phyloP scores from a whole-genome alignment of 2,797 vertebrate species.

The Dermochelys coriacea region DNA sequence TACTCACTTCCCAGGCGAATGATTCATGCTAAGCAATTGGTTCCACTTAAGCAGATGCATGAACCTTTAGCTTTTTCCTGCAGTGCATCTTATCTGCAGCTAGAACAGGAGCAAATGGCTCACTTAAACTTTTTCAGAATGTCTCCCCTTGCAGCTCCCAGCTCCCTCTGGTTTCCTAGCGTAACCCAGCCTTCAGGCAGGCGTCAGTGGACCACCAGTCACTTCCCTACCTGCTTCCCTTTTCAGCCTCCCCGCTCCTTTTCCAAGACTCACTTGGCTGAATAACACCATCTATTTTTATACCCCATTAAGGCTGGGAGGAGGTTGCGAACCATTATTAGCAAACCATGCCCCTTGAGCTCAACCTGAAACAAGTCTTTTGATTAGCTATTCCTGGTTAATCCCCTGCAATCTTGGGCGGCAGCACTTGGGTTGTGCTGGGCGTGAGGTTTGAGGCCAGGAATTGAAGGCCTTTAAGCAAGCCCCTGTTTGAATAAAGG shows the following conservation, averaged over 20 bases:
- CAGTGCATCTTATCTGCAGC: not conserved
- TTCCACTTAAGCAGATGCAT: fast-evolving
- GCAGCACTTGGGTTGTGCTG: slow-evolving; percentile 40
- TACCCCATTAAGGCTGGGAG: not conserved
- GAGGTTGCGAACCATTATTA: not conserved
- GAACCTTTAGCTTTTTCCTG: not conserved
- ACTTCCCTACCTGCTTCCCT: slow-evolving; percentile 4
- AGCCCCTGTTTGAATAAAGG: not conserved
- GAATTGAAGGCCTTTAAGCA: not conserved
- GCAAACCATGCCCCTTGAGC: not conserved
- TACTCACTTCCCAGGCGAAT: not conserved
- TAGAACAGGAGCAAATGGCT: not conserved
- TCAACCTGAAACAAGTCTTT: not conserved
- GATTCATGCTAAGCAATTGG: not conserved
- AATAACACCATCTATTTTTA: slow-evolving; percentile 60
- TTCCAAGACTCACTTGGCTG: slow-evolving; percentile 42
- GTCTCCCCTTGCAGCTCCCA: fast-evolving
- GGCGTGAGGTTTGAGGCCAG: slow-evolving; percentile 32
- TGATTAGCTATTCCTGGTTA: slow-evolving; percentile 60
- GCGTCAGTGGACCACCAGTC: slow-evolving; percentile 51
- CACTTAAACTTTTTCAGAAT: not conserved
- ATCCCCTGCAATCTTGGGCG: slow-evolving; percentile 55
- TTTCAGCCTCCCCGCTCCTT: not conserved
- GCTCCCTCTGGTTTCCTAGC: not conserved
- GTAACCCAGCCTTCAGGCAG: slow-evolving; percentile 6